These are phyloP conservation scores for Arctia plantaginis DNA, from an alignment of 2,888 invertebrate genomes.

Conservation along the genomic window DNA sequence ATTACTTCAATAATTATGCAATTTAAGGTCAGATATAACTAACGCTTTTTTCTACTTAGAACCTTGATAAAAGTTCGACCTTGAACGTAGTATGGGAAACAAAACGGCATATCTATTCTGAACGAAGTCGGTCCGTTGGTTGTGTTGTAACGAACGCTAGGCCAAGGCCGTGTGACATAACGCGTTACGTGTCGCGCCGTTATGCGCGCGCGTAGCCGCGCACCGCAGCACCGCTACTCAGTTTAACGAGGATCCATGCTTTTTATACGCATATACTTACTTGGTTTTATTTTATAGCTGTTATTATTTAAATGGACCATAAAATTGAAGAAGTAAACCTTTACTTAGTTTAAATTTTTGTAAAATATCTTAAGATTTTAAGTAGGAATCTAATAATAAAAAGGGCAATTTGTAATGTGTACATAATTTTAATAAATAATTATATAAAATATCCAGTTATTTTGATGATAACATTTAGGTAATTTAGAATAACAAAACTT, in stretches of 20 bases:
- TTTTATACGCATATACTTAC: slow-evolving; percentile 43
- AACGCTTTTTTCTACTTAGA: slow-evolving; percentile 5
- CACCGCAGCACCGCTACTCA: slow-evolving; percentile 49
- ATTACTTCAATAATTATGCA: not conserved
- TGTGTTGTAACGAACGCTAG: slow-evolving; percentile 73
- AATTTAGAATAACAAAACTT: not conserved
- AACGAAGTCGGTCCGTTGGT: slow-evolving; percentile 61
- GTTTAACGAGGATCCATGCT: slow-evolving; percentile 48
- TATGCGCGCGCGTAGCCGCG: slow-evolving; percentile 45
- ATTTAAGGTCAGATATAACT: not conserved
- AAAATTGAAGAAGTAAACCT: not conserved
- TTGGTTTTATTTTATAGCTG: slow-evolving; percentile 25
- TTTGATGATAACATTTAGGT: too few species aligned
- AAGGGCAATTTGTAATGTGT: not conserved
- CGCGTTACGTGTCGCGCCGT: slow-evolving; percentile 60
- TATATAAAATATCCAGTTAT: too few species aligned
- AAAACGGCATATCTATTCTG: slow-evolving; percentile 58
- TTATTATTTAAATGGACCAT: slow-evolving; percentile 6
- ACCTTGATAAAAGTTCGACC: slow-evolving; percentile 46
- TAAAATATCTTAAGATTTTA: not conserved
- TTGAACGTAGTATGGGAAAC: slow-evolving; percentile 49
- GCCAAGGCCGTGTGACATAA: slow-evolving; percentile 81
- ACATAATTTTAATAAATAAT: not conserved
- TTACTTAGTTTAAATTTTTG: not conserved
- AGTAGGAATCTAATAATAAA: too few species aligned